A percentile compares a stretch with the other conserved stretches of the same genome.
Evolutionary conservation across 2,113 vertebrate genomes (phyloP).

Genomic region (Gopherus evgoodei): DNA sequence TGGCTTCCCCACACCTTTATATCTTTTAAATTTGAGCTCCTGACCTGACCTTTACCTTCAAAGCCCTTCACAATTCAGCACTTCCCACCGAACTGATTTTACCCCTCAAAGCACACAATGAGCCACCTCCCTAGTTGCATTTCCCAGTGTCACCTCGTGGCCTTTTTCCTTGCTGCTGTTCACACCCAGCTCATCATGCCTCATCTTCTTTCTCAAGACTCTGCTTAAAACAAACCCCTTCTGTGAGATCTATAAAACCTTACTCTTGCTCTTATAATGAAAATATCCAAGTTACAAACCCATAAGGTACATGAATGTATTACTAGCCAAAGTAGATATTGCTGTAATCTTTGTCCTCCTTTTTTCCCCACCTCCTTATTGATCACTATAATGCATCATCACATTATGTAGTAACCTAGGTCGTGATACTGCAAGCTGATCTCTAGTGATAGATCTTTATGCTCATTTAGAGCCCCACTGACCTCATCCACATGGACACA

Average conservation of each 20-base stretch:
- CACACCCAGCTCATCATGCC: no score
- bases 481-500: not conserved
- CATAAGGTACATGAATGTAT: not conserved
- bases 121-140: no score
- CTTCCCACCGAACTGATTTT: not conserved
- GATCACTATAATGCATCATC: not conserved
- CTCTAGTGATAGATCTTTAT: not conserved
- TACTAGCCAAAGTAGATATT: not conserved
- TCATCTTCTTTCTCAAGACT: no score
- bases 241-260: no score
- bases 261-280: not conserved
- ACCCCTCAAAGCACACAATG: no score
- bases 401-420: not conserved
- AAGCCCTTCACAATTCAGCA: not conserved
- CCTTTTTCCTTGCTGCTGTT: no score
- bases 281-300: not conserved
- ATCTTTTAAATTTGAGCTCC: not conserved
- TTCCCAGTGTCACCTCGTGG: no score
- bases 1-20: not conserved
- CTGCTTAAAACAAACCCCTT: no score
- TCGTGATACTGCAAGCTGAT: not conserved
- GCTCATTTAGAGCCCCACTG: not conserved
- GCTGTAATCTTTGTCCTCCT: not conserved
- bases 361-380: not conserved
- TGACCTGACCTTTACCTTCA: not conserved